Percentiles rank a stretch among this genome's conserved stretches.
phyloP scores from a whole-genome alignment of 2,888 invertebrate genomes.

The Anthrax anthrax region DNA sequence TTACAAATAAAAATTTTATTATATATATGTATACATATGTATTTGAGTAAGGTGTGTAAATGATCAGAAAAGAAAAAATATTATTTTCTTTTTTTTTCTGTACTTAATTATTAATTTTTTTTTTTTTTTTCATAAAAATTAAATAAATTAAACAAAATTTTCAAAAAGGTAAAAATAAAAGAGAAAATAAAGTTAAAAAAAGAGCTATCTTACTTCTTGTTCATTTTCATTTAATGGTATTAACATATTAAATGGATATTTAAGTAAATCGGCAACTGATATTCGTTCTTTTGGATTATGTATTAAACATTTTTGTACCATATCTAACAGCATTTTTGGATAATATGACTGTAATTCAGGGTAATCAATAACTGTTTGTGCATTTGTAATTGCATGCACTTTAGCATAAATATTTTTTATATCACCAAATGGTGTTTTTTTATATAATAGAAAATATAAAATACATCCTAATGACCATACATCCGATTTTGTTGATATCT shows the following conservation, averaged over 20 bases:
- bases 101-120: no score
- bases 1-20: no score
- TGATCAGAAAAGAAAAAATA: no score
- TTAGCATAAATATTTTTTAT: conserved; percentile 57
- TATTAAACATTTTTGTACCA: conserved; percentile 29
- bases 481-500: conserved; percentile 86
- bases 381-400: conserved; percentile 62
- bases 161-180: no score
- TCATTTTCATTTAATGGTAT: conserved; percentile 20
- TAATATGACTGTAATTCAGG: conserved; percentile 42
- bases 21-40: no score
- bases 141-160: no score
- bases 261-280: conserved; percentile 29
- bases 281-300: conserved; percentile 30
- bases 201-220: no score
- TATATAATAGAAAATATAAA: conserved; percentile 81
- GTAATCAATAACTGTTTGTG: conserved; percentile 58
- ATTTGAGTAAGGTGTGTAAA: no score
- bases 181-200: no score
- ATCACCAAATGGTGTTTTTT: conserved; percentile 80
- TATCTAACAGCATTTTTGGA: conserved; percentile 31
- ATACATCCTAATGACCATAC: conserved; percentile 98
- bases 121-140: no score
- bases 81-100: no score
- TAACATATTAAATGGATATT: conserved; percentile 33